phyloP scores from a whole-genome alignment of 1,140 invertebrate species.

The Physella acuta region DNA sequence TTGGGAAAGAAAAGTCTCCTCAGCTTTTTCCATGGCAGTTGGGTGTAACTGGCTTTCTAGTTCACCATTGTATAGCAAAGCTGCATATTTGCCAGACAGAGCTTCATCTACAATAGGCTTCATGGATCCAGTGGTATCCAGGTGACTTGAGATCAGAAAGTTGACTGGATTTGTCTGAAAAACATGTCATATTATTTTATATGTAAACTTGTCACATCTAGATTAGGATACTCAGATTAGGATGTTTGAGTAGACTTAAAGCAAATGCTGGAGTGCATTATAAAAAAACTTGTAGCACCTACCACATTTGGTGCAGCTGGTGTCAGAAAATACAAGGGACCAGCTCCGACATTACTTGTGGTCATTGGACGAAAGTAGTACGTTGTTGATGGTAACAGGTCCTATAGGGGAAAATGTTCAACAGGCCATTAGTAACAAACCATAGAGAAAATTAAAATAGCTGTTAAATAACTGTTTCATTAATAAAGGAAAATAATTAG shows the following conservation, averaged over 20 bases:
- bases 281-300: background rate
- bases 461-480: no score
- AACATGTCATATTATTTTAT: no score
- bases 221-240: no score
- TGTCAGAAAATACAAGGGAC: conserved; percentile 37
- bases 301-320: conserved; percentile 19
- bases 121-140: conserved; percentile 65
- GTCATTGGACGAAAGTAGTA: conserved; percentile 38
- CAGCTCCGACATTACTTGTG: conserved; percentile 24
- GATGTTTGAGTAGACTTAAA: no score
- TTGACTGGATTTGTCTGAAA: conserved; percentile 32
- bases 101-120: conserved; percentile 31
- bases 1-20: conserved; percentile 52
- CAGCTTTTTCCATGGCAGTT: no score
- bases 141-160: conserved; percentile 84
- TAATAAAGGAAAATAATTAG: no score
- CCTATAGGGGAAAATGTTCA: conserved; percentile 24
- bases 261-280: no score
- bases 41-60: no score
- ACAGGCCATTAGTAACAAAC: background rate
- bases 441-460: no score
- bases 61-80: conserved; percentile 42
- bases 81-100: conserved; percentile 42
- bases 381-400: conserved; percentile 29
- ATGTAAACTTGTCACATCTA: no score